Evolutionary conservation across 2,797 vertebrate species (phyloP), one percentile per base, ranked within the genome.

Genomic region (Tauraco hartlaubi): DNA sequence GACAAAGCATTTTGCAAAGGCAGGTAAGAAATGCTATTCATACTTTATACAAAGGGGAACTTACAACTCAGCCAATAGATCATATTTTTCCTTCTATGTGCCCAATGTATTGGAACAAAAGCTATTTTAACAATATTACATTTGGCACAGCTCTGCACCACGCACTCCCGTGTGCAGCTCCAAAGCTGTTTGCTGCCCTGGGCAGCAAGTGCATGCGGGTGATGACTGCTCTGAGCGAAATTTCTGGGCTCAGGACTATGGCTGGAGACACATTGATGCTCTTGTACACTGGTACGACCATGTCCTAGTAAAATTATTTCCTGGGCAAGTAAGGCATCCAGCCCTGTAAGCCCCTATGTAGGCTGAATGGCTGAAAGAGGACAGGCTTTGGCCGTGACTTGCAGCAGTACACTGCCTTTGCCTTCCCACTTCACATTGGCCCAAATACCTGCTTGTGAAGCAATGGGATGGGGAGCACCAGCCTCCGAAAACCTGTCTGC

Each of bases 11-110:
- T 88, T 35, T 21, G 1, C 77, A 71, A 62, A 75, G 0, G 2
- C 63, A 74, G 66, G 73, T 90, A 79, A 91, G 68, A 81, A 88
- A 92, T 61, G 37, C 52, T 86, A 85, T 72, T 96, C 59, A 64
- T 91, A 90, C 95, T 96, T 94, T 88, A 78, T 92, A 91, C 66
- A 90, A 95, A 85, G 72, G 35, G 44, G 21, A 88, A 69, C 89
- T 88, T 79, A 73, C 26, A 90, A 75, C 72, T 55, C 71, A 90
- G 68, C 64, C 85, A 81, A 94, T 49, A 91, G 71, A 72, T 44
- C 81, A 71, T 90, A 84, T 90, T 94, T 94, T 94, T 73, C 6
- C 8, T 88, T 92, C 94, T 67, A 19, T 46, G n/a, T 74, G 63
- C 71, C 73, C 63, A 29, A 15, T 31, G 63, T 82, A 69, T 77